A percentile compares a stretch with the other conserved stretches of the same genome.
These are phyloP conservation scores for Cyphomyrus discorhynchus DNA, from an alignment of 2,113 vertebrate genomes.

Conservation along the genomic window DNA sequence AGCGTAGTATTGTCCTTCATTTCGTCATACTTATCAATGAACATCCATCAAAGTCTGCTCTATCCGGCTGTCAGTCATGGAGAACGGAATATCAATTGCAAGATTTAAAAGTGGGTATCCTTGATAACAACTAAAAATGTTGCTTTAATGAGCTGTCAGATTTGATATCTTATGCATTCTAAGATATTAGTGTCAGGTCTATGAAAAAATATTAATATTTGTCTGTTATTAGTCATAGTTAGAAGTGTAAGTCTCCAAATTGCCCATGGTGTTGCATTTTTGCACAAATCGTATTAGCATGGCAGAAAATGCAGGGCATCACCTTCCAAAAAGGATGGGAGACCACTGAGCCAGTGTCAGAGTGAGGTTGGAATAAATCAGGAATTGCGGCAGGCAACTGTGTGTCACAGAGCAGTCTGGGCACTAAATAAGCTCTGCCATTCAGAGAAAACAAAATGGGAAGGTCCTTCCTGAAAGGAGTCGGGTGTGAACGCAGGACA, in stretches of 20 bases:
- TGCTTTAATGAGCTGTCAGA: constrained; percentile 46
- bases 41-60: constrained; percentile 57
- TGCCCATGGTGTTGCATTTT: constrained; percentile 60
- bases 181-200: constrained; percentile 52
- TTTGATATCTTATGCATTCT: constrained; percentile 64
- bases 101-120: background rate
- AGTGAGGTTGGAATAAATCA: constrained; percentile 35
- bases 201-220: constrained; percentile 56
- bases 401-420: background rate
- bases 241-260: constrained; percentile 55
- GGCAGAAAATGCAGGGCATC: constrained; percentile 41
- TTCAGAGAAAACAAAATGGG: background rate
- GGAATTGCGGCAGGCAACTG: background rate
- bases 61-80: background rate
- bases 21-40: constrained; percentile 63
- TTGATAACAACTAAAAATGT: constrained; percentile 42
- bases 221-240: constrained; percentile 60
- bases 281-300: constrained; percentile 70
- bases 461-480: background rate
- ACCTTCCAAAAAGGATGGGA: background rate
- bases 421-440: background rate
- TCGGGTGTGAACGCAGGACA: background rate
- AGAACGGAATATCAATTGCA: constrained; percentile 15
- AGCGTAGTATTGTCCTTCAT: constrained; percentile 60
- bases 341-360: background rate